phyloP scores from a whole-genome alignment of 2,888 invertebrate species.

The Drosophila histrio region DNA sequence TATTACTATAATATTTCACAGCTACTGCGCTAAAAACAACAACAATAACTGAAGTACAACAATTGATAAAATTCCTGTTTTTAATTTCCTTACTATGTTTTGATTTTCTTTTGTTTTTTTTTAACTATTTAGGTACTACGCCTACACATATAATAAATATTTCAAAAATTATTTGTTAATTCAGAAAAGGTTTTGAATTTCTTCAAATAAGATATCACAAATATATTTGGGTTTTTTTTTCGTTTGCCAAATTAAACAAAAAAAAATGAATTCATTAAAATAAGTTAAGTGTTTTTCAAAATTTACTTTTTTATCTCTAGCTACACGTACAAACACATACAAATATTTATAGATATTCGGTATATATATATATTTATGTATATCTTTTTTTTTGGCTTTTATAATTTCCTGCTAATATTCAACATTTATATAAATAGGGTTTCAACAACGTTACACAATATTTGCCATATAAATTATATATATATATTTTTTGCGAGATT shows the following conservation, averaged over 20 bases:
- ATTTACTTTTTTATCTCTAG: constrained; percentile 53
- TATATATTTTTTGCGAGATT: constrained; percentile 30
- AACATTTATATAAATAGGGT: constrained; percentile 37
- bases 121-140: constrained; percentile 38
- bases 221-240: constrained; percentile 44
- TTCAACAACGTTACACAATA: constrained; percentile 67
- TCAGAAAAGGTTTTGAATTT: constrained; percentile 53
- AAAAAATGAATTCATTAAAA: constrained; percentile 5
- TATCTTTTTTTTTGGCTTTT: constrained; percentile 31
- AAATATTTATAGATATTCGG: constrained; percentile 58
- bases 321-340: constrained; percentile 80
- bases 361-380: constrained; percentile 41
- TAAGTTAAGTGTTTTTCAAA: constrained; percentile 5
- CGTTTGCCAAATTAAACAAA: constrained; percentile 12
- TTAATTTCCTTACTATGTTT: constrained; percentile 27
- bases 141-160: constrained; percentile 15
- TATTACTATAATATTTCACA: constrained; percentile 59
- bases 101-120: too few relatives aligned
- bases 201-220: constrained; percentile 78
- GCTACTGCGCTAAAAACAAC: constrained; percentile 74
- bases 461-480: constrained; percentile 44
- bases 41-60: constrained; percentile 59
- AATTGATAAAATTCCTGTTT: constrained; percentile 65
- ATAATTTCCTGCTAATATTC: constrained; percentile 31
- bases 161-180: constrained; percentile 44